Evolutionary conservation across 2,888 invertebrate genomes (phyloP), one percentile per base, ranked within the genome.

Genomic region (Volucella zonaria): DNA sequence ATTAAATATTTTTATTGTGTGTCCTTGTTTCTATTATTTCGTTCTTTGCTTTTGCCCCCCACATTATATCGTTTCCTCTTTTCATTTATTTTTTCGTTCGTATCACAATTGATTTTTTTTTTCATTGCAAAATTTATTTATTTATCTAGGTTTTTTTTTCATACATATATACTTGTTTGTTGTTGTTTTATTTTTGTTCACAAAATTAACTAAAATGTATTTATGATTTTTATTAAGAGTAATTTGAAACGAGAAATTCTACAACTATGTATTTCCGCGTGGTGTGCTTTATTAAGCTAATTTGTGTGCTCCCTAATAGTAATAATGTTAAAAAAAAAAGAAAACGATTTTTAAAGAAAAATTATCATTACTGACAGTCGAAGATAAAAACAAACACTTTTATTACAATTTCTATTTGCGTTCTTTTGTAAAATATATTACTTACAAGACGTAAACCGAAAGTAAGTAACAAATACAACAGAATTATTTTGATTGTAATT

Each of bases 81-180:
- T 61, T 59, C 43, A n/a, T 71, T 71, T 54, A 42, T 62, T 68
- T 52, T 75, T 54, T 12, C 73, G 38, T 66, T 56, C 38, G 62
- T 80, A 83, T 80, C 75, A 80, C 83, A 66, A 79, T 79, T 66
- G 58, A 31, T 31, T 31, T 31, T 45, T 64, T 52, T 66, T 70
- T 79, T 59, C 47, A 82, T 67, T 78, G 73, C 40, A 66, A 74
- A 70, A 58, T 68, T 68, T 10, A 51, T 64, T 73, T 40, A 62
- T 62, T 64, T 74, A 74, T 64, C 59, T 74, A 75, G 8, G 11
- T 14, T 11, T 49, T 12, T 64, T 42, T 18, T 15, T 1, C 6
- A 31, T 31, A 31, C 2, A 23, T 23, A 3, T 23, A 4, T 23
- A 3, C 2, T 23, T 23, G 15, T 52, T 52, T 2, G 1, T 18